Base-by-base conservation (phyloP, 2,113 vertebrate species). In the human (Homo sapiens) region DNA sequence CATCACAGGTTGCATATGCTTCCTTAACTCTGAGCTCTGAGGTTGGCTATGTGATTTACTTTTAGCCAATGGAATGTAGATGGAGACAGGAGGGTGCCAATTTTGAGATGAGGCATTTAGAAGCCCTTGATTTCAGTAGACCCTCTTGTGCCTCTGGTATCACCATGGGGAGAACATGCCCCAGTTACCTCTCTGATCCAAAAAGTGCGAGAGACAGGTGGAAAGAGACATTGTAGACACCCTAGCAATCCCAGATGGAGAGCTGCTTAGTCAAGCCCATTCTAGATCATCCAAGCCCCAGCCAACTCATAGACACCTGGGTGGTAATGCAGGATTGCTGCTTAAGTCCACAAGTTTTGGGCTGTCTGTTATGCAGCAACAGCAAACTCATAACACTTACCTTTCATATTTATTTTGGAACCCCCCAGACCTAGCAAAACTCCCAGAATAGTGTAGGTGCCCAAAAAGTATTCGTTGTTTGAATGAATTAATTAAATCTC, bases 241-340 rank as follows among this genome's bases (percentile, higher is more conserved):
- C 5, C 27, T 1, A 27, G 8, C 12, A 17, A 64, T 0, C 73
- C 2, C 20, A 68, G 10, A 78, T 52, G 57, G 6, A 70, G 50
- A 79, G 38, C 12, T 73, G 35, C 55, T 30, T n/a, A 1, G 32
- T 3, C 50, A 68, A 17, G 20, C 2, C 30, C 75, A 0, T 27
- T 78, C 50, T 14, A 35, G 18, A 38, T 27, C 30, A n/a, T 3
- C 32, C 27, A 14, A 16, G 18, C 16, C 40, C 25, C 22, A 30
- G 8, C 12, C 14, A 12, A n/a, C 17, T 30, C 32, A 3, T 17
- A 70, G 20, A 45, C 8, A n/a, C 10, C 10, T 0, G 0, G 1
- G 4, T 6, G 1, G 38, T 45, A 4, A 20, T 8, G 35, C 57
- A 7, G 6, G 9, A 40, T 14, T 43, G 40, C 9, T 30, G 61